Conservation (phyloP, 2,113 vertebrate species). For the Mellivora capensis region DNA sequence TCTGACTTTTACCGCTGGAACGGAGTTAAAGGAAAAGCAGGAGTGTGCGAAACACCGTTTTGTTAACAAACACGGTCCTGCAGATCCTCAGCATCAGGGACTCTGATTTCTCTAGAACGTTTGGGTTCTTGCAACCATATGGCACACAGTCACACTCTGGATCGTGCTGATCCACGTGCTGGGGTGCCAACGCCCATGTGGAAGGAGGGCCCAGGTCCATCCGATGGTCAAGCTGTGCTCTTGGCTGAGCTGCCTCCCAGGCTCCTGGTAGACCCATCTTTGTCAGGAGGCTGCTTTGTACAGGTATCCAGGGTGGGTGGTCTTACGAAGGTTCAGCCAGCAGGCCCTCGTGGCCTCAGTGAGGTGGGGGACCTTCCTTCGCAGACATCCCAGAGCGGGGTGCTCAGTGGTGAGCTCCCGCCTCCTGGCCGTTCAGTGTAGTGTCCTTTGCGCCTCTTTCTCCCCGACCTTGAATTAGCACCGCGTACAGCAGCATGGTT, state of each 20-base stretch:
- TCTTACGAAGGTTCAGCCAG: not conserved
- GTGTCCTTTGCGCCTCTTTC: not conserved
- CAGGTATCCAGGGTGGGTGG: not conserved
- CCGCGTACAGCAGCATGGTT: accelerated
- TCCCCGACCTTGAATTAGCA: not conserved
- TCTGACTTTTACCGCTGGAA: not conserved
- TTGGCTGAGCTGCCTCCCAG: not conserved
- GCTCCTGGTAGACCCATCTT: not conserved
- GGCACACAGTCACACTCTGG: not conserved
- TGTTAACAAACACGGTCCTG: not conserved
- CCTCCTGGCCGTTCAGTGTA: accelerated
- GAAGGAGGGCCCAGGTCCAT: not conserved
- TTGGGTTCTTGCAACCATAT: not conserved
- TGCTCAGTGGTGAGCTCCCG: accelerated
- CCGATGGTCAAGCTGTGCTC: not conserved
- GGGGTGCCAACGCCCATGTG: not conserved
- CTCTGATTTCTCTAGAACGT: not conserved
- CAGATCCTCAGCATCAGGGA: not conserved
- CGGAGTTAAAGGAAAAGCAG: not conserved
- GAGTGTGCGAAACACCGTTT: not conserved
- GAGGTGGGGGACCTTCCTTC: not conserved
- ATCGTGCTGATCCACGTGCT: accelerated
- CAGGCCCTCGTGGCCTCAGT: not conserved
- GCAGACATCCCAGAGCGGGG: not conserved
- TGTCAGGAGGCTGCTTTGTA: not conserved